A percentile compares a stretch with the other conserved stretches of the same genome.
Evolutionary conservation across 1,140 invertebrate genomes (phyloP).

Genomic region (Drosophila ohnishii): DNA sequence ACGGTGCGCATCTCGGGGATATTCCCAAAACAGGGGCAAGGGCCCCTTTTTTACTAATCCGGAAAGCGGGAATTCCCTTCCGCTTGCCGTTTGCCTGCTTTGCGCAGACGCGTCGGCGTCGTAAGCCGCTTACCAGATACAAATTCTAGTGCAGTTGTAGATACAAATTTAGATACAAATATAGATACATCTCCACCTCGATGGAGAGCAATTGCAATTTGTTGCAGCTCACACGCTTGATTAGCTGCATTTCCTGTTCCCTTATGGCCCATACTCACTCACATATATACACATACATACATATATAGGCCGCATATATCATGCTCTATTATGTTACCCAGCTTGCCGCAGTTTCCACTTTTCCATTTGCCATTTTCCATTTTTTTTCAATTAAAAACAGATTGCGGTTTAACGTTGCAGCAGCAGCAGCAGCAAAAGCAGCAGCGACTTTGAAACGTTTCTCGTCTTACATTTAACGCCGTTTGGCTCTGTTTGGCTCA

Average conservation of each 20-base stretch:
- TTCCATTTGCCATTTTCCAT: constrained; percentile 56
- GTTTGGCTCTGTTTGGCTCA: constrained; percentile 3
- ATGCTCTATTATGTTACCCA: constrained; percentile 45
- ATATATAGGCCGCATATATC: constrained; percentile 8
- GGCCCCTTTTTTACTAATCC: constrained; percentile 58
- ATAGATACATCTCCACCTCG: background rate
- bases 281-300: background rate
- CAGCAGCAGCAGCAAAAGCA: constrained; percentile 39
- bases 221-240: constrained; percentile 73
- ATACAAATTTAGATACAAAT: background rate
- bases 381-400: constrained; percentile 74
- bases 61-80: constrained; percentile 80
- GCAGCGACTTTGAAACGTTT: constrained; percentile 71
- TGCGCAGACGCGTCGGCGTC: constrained; percentile 53
- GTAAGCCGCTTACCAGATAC: constrained; percentile 35
- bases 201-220: constrained; percentile 53
- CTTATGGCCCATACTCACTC: background rate
- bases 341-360: constrained; percentile 20
- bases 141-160: background rate
- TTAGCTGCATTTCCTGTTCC: constrained; percentile 76
- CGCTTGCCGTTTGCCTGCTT: constrained; percentile 38
- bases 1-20: constrained; percentile 19
- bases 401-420: constrained; percentile 68
- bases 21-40: constrained; percentile 17
- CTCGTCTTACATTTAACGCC: constrained; percentile 59